phyloP scores from a whole-genome alignment of 92 coral and sea anemone species.

The Ricordea florida region DNA sequence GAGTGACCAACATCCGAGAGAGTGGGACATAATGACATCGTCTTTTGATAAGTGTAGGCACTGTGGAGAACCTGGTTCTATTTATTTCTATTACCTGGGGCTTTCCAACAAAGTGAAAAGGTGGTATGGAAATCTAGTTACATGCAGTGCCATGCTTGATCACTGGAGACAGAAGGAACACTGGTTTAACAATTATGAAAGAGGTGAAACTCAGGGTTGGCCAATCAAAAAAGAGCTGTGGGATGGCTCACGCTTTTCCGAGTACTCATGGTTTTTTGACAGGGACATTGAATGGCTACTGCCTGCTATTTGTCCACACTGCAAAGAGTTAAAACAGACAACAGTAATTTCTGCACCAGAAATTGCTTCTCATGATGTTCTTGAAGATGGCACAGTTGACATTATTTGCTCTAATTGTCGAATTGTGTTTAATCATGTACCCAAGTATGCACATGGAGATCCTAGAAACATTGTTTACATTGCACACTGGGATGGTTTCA shows the following conservation, averaged over 20 bases:
- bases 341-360: too few relatives aligned
- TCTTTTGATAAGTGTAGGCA: conserved; percentile 51
- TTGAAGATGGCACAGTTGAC: too few relatives aligned
- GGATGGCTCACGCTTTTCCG: conserved; percentile 61
- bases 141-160: conserved; percentile 54
- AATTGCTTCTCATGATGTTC: too few relatives aligned
- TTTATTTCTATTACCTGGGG: conserved; percentile 52
- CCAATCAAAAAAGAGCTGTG: conserved; percentile 58
- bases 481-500: too few relatives aligned
- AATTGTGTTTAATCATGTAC: too few relatives aligned
- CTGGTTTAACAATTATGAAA: conserved; percentile 48
- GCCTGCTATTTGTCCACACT: conserved; percentile 59
- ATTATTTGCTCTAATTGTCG: too few relatives aligned
- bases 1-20: conserved; percentile 55
- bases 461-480: too few relatives aligned
- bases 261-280: conserved; percentile 70
- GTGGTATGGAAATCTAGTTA: conserved; percentile 48
- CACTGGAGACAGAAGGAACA: conserved; percentile 72
- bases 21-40: conserved; percentile 69
- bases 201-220: conserved; percentile 59
- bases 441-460: too few relatives aligned
- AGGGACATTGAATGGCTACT: conserved; percentile 27
- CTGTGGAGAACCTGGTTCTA: conserved; percentile 60
- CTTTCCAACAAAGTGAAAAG: conserved; percentile 36
- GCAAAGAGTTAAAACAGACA: too few relatives aligned